phyloP scores from a whole-genome alignment of 1,140 invertebrate species.

The Phortica variegata region DNA sequence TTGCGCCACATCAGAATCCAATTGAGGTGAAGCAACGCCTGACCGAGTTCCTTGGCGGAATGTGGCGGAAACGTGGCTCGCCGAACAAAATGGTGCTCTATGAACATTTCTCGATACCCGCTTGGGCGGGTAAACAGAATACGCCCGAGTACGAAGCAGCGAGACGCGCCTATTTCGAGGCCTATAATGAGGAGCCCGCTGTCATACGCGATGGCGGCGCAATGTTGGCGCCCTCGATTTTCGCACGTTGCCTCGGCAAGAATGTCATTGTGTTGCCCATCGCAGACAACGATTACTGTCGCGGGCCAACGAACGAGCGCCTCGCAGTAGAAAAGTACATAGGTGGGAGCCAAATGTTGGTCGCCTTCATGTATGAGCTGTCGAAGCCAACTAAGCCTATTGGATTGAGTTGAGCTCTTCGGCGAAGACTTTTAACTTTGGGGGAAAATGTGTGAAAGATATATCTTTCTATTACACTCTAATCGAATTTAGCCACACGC shows the following conservation, averaged over 20 bases:
- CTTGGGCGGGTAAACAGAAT: constrained; percentile 87
- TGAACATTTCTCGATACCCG: constrained; percentile 60
- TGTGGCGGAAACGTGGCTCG: constrained; percentile 70
- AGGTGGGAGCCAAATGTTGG: constrained; percentile 14
- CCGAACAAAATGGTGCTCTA: constrained; percentile 79
- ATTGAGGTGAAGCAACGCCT: constrained; percentile 72
- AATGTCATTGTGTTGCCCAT: constrained; percentile 22
- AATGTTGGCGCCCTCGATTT: constrained; percentile 12
- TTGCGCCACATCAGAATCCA: constrained; percentile 88
- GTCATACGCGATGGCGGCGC: constrained; percentile 18
- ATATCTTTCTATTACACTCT: background rate
- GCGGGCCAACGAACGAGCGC: constrained; percentile 20
- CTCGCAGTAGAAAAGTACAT: constrained; percentile 17
- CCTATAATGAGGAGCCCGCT: constrained; percentile 81
- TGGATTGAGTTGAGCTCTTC: background rate
- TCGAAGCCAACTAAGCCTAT: background rate
- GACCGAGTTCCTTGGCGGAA: constrained; percentile 68
- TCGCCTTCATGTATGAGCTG: constrained; percentile 20
- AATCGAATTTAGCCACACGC: constrained; percentile 5
- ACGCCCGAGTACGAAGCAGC: constrained; percentile 89
- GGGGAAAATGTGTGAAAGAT: background rate
- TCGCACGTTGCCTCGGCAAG: constrained; percentile 6
- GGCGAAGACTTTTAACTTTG: background rate
- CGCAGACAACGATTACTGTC: constrained; percentile 16
- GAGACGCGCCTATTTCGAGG: constrained; percentile 76